Conservation (phyloP, 2,888 invertebrate species). For the Alitta virens region DNA sequence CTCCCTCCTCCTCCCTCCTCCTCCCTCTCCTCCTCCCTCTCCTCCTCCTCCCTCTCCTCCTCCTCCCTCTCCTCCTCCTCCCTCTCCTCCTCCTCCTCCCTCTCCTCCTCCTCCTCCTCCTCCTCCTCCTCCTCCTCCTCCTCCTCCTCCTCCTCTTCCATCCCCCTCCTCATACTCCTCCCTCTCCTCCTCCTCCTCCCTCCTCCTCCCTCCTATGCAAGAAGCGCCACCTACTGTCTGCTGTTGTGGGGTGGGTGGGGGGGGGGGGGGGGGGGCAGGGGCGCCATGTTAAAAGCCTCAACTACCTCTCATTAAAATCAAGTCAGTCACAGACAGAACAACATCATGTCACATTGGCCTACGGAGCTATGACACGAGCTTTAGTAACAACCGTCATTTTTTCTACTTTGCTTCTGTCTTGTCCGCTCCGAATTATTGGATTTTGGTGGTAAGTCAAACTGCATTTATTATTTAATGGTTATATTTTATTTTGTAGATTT, state of each 20-base stretch:
- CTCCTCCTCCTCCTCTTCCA: not conserved
- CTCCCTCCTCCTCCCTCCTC: not conserved
- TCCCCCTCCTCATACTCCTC: too few species aligned
- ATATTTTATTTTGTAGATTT: too few species aligned
- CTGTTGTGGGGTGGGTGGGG: not conserved
- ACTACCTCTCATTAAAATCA: too few species aligned
- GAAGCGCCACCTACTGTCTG: not conserved
- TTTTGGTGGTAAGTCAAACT: constrained; percentile 87
- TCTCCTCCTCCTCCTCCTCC: not conserved
- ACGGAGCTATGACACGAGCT: too few species aligned
- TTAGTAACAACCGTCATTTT: too few species aligned
- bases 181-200: not conserved
- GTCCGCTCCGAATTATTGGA: constrained; percentile 74
- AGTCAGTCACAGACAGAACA: too few species aligned
- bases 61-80: not conserved
- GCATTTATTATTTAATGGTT: too few species aligned
- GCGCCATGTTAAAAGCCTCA: too few species aligned
- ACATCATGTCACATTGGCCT: too few species aligned
- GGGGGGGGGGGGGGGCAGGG: too few species aligned
- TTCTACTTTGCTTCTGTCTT: constrained; percentile 65
- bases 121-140: not conserved
- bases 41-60: not conserved
- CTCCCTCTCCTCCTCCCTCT: not conserved
- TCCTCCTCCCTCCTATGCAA: not conserved
- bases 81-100: not conserved